Conservation (phyloP, 1,140 invertebrate species). For the Hylyphantes graminicola region DNA sequence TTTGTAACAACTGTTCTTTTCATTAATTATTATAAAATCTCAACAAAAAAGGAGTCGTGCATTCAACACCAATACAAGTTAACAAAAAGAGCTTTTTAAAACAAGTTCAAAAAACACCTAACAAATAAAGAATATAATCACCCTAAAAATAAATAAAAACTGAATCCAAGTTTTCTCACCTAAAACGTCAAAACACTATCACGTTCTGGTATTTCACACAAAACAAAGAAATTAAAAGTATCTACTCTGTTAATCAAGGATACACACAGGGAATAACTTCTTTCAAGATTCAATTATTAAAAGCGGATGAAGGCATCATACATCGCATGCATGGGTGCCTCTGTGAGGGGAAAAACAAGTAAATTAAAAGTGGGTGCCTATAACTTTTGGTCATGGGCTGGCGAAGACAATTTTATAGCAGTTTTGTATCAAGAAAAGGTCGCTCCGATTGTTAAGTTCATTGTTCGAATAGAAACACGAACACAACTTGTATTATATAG, state of each 20-base stretch:
- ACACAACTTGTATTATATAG: too few relatives aligned
- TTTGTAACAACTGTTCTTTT: too few relatives aligned
- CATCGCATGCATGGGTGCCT: slow-evolving; percentile 29
- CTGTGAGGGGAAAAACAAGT: slow-evolving; percentile 23
- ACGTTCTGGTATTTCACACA: slow-evolving; percentile 35
- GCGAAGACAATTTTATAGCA: slow-evolving; percentile 50
- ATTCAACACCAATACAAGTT: slow-evolving; percentile 31
- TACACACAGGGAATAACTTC: slow-evolving; percentile 27
- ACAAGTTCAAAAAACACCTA: slow-evolving; percentile 4
- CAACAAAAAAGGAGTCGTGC: slow-evolving; percentile 18
- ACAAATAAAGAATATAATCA: neutral
- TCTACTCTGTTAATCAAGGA: slow-evolving; percentile 55
- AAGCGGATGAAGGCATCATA: slow-evolving; percentile 52
- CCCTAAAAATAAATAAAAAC: slow-evolving; percentile 16
- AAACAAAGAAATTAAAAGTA: neutral
- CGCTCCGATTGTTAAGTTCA: slow-evolving; percentile 39
- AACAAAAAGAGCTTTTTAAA: slow-evolving; percentile 37
- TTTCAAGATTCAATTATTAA: slow-evolving; percentile 54
- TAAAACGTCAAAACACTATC: slow-evolving; percentile 1
- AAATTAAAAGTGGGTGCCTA: slow-evolving; percentile 19
- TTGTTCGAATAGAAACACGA: slow-evolving; percentile 3
- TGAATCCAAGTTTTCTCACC: slow-evolving; percentile 11
- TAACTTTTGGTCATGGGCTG: slow-evolving; percentile 43
- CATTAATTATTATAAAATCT: neutral
- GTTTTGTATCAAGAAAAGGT: slow-evolving; percentile 16